Evolutionary conservation across 2,888 invertebrate species (phyloP), one percentile per base, ranked within the genome.

Genomic region (Gisinianus flammeolus): DNA sequence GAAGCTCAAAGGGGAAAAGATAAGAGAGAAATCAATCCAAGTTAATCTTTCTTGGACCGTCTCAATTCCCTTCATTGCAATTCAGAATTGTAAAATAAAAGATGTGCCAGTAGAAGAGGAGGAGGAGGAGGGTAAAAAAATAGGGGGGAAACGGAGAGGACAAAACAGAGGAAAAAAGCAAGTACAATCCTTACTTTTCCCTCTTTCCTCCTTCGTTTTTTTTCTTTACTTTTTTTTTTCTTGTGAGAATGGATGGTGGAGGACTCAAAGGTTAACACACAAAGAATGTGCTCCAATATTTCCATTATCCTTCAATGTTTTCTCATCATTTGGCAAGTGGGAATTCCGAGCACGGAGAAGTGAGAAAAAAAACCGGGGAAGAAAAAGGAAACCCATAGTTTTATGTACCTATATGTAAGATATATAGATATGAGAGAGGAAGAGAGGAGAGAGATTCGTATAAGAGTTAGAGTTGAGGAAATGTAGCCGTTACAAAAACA

Each of bases 31-130:
- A 62, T 26, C 62, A 62, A 62, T 62, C 62, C 62, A 67, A 67
- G 33, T 67, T 67, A 35, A 67, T 67, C 67, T 67, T 67, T 33
- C 22, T 67, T 22, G 67, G 67, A 35, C 62, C 12, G 67, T 67
- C 67, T 67, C 67, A 67, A 67, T 67, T 67, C 67, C 33, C 33
- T 67, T 67, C 67, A 67, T 67, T 67, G 67, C 33, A 28, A 30
- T 30, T 12, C 12, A 62, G 62, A 44, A 44, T 44, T 44, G 44
- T 12, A 44, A 44, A 44, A 19, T 44, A 44, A 44, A 35, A 35
- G 35, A 35, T 5, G 35, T 5, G 35, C 35, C 6, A 35, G 6
- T 8, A 12, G 35, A 44, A 12, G 44, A 44, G 44, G 6, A 44
- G 6, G 19, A 4, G 8, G 44, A 35, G 35, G 24, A 19, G 58